Evolutionary conservation across 2,113 vertebrate genomes (phyloP), one percentile per base, ranked within the genome.

Genomic region (Colistium nudipinnis): DNA sequence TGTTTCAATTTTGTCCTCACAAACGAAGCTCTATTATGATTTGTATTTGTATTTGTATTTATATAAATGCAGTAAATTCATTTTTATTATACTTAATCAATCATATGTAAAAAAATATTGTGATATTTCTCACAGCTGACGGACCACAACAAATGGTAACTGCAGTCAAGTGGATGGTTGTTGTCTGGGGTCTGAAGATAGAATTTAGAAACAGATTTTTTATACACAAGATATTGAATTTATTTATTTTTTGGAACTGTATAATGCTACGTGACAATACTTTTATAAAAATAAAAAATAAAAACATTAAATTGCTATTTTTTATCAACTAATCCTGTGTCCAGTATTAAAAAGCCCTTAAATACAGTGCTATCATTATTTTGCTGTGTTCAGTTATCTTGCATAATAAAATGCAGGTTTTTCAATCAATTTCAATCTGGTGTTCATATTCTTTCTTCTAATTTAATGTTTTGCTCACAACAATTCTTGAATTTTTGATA

Each of bases 191-290:
- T 62, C 72, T 60, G 33, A 60, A 72, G 9, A 70, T 25, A 79
- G 43, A 76, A 47, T 65, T 59, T 65, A 55, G 14, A 63, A 70
- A 72, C 39, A 61, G 59, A 57, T 20, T 52, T 78, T 84, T 73
- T 84, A 66, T 81, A 68, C 48, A 59, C 76, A 68, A 81, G 54
- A 84, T 82, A 80, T 54, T 76, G 22, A 84, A 85, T 76, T 30
- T 86, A 87, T 90, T 90, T 90, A 87, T 89, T 89, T 88, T 81
- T 76, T 62, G 8, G 38, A 73, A 84, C 33, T 82, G 62, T 88
- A 72, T 69, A 74, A 81, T 80, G 62, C 59, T 66, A 62, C 31
- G 8, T 77, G 80, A 77, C 62, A 75, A 28, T 72, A 54, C 73
- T 78, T 80, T 82, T 82, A 74, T 82, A 53, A 78, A 82, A 78